Evolutionary conservation across 2,888 invertebrate genomes (phyloP), one percentile per base, ranked within the genome.

Genomic region (Baccha elongata): DNA sequence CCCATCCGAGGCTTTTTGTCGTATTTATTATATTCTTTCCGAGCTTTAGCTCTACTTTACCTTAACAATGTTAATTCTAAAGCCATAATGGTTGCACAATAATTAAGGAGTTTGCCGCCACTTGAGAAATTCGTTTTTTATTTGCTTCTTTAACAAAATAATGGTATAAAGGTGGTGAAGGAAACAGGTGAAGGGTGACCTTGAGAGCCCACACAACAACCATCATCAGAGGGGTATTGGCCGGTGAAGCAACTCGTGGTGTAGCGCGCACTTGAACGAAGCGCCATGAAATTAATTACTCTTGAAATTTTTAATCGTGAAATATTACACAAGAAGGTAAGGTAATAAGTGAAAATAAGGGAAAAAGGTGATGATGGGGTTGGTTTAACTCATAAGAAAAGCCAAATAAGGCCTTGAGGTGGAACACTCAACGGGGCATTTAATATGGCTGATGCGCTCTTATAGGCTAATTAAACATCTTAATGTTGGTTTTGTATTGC

Each of bases 201-300:
- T 81, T 75, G 75, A 29, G 37, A 19, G 53, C 37, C 29, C 55
- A 37, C 37, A 55, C 50, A 50, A 4, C 21, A 15, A 3, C n/a
- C n/a, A n/a, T n/a, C n/a, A 21, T 1, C n/a, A 7, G 11, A 42
- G 67, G 15, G 52, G 23, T 40, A 37, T 50, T 60, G 55, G 44
- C 19, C 48, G 29, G 48, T 35, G 23, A 44, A 62, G n/a, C n/a
- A 50, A 21, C 44, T 60, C 53, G 76, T 75, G 81, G 75, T 71
- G 71, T 72, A 52, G 75, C 75, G 75, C 71, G 81, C 52, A 67
- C 75, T 76, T 81, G 65, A 81, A 76, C 65, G 53, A 60, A 75
- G 62, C 71, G 48, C 53, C 53, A 42, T 65, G 67, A 67, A 74
- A 75, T 81, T 81, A 81, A 81, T 81, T 81, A 76, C 35, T 65